Base-by-base conservation (phyloP, 2,113 vertebrate species). In the Condylura cristata region DNA sequence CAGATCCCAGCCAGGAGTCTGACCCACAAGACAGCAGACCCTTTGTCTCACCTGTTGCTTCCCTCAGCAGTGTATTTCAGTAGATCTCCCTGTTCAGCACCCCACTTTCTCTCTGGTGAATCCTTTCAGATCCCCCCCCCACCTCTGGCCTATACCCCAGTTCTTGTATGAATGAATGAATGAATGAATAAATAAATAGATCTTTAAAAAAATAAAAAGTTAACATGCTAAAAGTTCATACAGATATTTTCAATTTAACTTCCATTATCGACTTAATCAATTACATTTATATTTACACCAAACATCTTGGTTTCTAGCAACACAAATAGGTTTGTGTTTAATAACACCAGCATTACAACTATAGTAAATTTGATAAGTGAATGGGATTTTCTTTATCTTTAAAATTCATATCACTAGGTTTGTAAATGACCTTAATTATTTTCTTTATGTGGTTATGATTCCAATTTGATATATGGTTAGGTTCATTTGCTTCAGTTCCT, bases 351-450 rank as follows among this genome's bases (percentile, higher is more conserved):
- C 37, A 75, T 89, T 30, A 11, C 26, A 26, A 51, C 44, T 51
- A 71, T 56, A 85, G 65, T 81, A 89, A 70, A 89, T 60, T 44
- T 81, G 48, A 51, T 26, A 94, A 44, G 28, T 88, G 72, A 87
- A n/a, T 84, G 72, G 37, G 5, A 79, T 90, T 30, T 83, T 22
- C 46, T 70, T 70, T 75, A 20, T 86, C 0, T 68, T 78, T 79
- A 72, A 1, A 83, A 74, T 60, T 87, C 61, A n/a, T 44, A 22
- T 18, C 24, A 85, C 12, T 53, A 51, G 66, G 37, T 48, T 13
- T 34, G 13, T 41, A 63, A 72, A 81, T 66, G 66, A 70, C 41
- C 22, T 66, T 16, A 89, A 63, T 44, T 86, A 65, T 78, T 74
- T 82, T 65, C 6, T 30, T 7, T 56, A 32, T 75, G 11, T 84